Base-by-base conservation (phyloP, 2,797 vertebrate species). In the Tenualosa ilisha region DNA sequence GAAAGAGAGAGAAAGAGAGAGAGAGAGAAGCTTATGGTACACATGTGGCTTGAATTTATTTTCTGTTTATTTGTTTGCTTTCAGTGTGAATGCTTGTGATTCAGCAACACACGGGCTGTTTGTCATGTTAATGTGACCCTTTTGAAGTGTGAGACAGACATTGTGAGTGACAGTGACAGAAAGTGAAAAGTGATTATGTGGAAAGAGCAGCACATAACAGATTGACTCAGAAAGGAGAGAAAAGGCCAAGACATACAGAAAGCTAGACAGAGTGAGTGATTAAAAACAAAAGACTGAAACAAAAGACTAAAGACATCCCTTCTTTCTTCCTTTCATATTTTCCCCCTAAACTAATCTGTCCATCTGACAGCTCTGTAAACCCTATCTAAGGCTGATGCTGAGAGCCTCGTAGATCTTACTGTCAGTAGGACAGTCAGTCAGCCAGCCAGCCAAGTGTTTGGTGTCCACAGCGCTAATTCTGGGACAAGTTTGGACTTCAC, bases 1-100 rank as follows among this genome's bases (percentile, higher is more conserved):
- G 65, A 68, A 24, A 50, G 37, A 37, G 15, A 61, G 11, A 31
- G 20, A 68, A 5, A 8, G 61, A 65, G 24, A 31, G 13, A 75
- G 72, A 79, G 17, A 75, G 15, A 43, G 37, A 79, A 40, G 46
- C 40, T 79, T 46, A 79, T 79, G 72, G 46, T 22, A 79, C 72
- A 17, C 72, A 79, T 79, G 72, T 79, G 72, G 40, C 37, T 79
- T 79, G 72, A 46, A 79, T 79, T 79, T 79, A 1, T 7, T 8
- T 79, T 79, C 4, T 46, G 72, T 79, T 22, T 79, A 79, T 79
- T 79, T 79, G 72, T 79, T 79, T 79, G 72, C 72, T 46, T 79
- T 79, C 17, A 43, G 72, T 20, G 20, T 79, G 72, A 72, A 43
- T 79, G 72, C 40, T 40, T 79, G 72, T 79, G 72, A 46, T 79